These are phyloP conservation scores for Phalera bucephala DNA, from an alignment of 2,888 invertebrate species.

Conservation along the genomic window DNA sequence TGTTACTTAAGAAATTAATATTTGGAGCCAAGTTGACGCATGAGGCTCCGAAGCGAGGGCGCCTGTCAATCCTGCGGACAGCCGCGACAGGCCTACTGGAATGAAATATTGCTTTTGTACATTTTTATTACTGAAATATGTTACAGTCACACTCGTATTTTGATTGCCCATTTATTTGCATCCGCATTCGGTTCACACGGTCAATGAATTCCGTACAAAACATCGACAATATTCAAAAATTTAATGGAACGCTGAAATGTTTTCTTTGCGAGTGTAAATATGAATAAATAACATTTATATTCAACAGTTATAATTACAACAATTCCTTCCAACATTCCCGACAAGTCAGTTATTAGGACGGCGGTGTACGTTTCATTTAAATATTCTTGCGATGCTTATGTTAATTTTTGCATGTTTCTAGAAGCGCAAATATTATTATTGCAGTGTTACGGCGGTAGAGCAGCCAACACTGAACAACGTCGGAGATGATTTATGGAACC, in stretches of 20 bases:
- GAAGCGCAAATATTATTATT: slow-evolving; percentile 25
- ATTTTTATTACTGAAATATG: slow-evolving; percentile 20
- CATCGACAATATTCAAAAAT: slow-evolving; percentile 3
- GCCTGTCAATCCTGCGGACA: slow-evolving; percentile 32
- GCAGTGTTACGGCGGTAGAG: slow-evolving; percentile 8
- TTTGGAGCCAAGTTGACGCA: slow-evolving; percentile 41
- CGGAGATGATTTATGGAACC: slow-evolving; percentile 48
- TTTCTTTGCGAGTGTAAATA: slow-evolving; percentile 11
- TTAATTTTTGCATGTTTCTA: slow-evolving; percentile 32
- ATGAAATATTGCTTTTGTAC: slow-evolving; percentile 29
- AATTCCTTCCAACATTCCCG: slow-evolving; percentile 22
- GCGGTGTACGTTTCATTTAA: slow-evolving; percentile 29
- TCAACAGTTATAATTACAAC: slow-evolving; percentile 18
- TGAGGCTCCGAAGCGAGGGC: slow-evolving; percentile 21
- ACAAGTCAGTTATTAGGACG: slow-evolving; percentile 28
- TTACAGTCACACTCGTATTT: slow-evolving; percentile 20
- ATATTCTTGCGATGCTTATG: slow-evolving; percentile 33
- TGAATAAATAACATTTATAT: slow-evolving; percentile 15
- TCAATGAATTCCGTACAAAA: slow-evolving; percentile 5
- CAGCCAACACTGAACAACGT: slow-evolving; percentile 14
- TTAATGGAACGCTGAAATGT: slow-evolving; percentile 7
- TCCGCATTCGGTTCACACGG: slow-evolving; percentile 8
- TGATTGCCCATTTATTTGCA: slow-evolving; percentile 26
- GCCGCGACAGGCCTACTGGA: slow-evolving; percentile 12
- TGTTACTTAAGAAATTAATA: slow-evolving; percentile 69